Evolutionary conservation across 2,797 vertebrate species (phyloP).

Genomic region (Podarcis lilfordi): DNA sequence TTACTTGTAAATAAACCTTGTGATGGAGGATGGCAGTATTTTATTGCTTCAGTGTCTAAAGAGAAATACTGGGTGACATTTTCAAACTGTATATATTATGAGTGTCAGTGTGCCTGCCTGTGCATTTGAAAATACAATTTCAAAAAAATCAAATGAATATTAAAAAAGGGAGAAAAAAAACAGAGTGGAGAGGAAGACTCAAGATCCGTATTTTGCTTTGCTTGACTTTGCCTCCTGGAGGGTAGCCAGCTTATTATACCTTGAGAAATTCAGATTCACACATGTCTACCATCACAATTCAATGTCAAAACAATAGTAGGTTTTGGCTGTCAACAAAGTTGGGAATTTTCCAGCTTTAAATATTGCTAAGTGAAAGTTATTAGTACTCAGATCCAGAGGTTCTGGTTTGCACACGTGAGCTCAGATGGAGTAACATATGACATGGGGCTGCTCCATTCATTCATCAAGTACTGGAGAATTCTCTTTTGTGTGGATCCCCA

Average conservation of each 20-base stretch:
- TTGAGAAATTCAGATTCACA: constrained; percentile 25
- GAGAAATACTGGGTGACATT: background rate
- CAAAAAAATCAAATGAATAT: background rate
- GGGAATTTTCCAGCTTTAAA: background rate
- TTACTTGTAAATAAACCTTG: constrained; percentile 23
- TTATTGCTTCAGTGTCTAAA: constrained; percentile 37
- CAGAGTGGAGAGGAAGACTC: background rate
- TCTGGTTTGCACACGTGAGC: background rate
- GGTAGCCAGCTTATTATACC: background rate
- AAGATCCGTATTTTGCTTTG: background rate
- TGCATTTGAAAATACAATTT: constrained; percentile 19
- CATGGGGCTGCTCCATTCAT: background rate
- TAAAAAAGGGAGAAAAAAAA: background rate
- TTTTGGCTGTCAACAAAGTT: background rate
- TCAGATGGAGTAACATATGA: background rate
- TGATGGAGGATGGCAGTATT: background rate
- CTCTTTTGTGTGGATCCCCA: background rate
- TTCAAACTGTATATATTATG: constrained; percentile 34
- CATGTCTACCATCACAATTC: constrained; percentile 3
- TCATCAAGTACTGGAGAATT: background rate
- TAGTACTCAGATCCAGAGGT: background rate
- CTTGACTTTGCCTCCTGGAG: background rate
- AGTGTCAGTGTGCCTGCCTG: background rate
- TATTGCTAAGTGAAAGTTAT: background rate
- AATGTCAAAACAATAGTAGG: constrained; percentile 20